Base-by-base conservation (phyloP, 1,140 invertebrate species). In the Ceratoteleas bidentatus region DNA sequence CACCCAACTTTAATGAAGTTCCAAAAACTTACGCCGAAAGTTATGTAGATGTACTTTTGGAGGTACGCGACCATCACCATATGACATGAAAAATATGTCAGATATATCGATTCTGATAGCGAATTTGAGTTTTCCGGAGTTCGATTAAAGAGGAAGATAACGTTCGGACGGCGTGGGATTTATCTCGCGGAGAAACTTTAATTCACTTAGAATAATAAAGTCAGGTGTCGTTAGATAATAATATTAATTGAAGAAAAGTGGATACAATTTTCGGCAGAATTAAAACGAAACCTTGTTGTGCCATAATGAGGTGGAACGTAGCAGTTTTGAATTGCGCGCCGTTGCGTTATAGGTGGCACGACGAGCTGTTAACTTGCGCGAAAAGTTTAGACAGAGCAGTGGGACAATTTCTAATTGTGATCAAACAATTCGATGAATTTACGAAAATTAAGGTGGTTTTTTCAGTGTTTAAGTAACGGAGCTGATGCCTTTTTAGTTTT, bases 1-100 rank as follows among this genome's bases (percentile, higher is more conserved):
- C 75, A 33, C 75, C 75, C 36, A 78, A 79, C 15, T 79, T 79
- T 79, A 79, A 79, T 72, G 76, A 79, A 79, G 69, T 80, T 80
- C 69, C 61, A 80, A 80, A 80, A 80, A 80, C 62, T 80, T 80
- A 32, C 47, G n/a, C 2, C 53, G 40, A 11, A 73, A 73, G 77
- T 80, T 80, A 73, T 73, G 56, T 54, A 54, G 68, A 43, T 64
- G 65, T 61, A 60, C 60, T 65, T 70, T 78, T 60, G 34, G 52
- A 72, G 53, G 36, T 74, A 70, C 52, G 54, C 66, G 68, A 64
- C 45, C 53, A 61, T 60, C 61, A 61, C 16, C 47, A 33, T 61
- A 43, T 69, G 66, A 78, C 61, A 14, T 47, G 47, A 54, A 78
- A 78, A 78, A 78, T 78, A 72, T 78, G 75, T 78, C 54, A 78